Evolutionary conservation across 1,140 invertebrate genomes (phyloP).

Genomic region (Ridgeia piscesae): DNA sequence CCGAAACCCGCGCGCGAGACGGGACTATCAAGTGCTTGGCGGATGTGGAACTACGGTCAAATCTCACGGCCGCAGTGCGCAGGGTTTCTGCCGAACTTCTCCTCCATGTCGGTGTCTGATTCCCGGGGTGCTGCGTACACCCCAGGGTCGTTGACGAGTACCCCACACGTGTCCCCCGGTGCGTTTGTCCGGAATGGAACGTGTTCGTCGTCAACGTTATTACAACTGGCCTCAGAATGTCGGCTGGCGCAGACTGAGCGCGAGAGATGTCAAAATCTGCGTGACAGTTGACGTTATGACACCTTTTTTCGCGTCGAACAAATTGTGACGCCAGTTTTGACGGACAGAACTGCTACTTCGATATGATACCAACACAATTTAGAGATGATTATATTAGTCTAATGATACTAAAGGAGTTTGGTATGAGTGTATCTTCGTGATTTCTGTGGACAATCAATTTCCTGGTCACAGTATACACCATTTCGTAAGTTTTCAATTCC

Average conservation of each 20-base stretch:
- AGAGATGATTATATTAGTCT: background rate
- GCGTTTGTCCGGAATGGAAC: background rate
- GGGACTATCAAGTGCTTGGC: background rate
- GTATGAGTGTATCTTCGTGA: background rate
- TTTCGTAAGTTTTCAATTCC: too few species aligned
- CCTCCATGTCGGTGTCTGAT: background rate
- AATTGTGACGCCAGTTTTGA: background rate
- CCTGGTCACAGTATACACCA: background rate
- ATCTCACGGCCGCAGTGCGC: background rate
- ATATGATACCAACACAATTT: background rate
- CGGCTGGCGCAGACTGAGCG: too few species aligned
- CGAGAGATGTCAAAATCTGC: too few species aligned
- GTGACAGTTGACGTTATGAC: too few species aligned
- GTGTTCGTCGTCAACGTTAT: background rate
- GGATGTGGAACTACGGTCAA: background rate
- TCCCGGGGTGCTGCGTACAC: background rate
- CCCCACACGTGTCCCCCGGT: background rate
- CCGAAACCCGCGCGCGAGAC: background rate
- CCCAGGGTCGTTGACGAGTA: background rate
- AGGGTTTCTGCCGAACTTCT: background rate
- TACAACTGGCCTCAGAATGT: too few species aligned
- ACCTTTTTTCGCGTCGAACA: too few species aligned
- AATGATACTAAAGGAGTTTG: background rate
- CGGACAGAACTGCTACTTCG: background rate
- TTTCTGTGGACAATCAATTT: background rate